Base-by-base conservation (phyloP, 2,888 invertebrate species). In the Peribatodes rhomboidaria region DNA sequence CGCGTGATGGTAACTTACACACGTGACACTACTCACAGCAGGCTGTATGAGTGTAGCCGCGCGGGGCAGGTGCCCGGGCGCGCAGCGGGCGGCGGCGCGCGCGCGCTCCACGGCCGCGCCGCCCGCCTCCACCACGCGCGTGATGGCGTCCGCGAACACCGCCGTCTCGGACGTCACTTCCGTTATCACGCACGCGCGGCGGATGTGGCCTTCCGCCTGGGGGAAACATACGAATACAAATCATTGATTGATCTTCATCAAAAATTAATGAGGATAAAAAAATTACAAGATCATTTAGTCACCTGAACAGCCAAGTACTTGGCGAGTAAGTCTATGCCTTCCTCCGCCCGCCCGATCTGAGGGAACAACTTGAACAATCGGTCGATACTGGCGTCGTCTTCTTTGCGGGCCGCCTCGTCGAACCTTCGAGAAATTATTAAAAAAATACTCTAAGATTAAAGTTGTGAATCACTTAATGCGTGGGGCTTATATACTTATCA, bases 311-410 rank as follows among this genome's bases (percentile, higher is more conserved):
- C 97, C 10, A 99, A 94, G 85, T 98, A 99, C 49, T 95, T 95
- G 33, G 98, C 97, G 81, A 99, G 98, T 76, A 98, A 96, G 64
- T 95, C 95, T 13, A 99, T 95, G 0, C 99, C 99, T 76, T 98
- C 97, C 42, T 97, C 95, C 67, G 99, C 97, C 89, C 98, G 96
- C 16, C 98, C 98, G 9, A 99, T 94, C 65, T 99, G 94, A 0
- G 99, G 99, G 89, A 99, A 99, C 79, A 99, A 96, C 88, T 99
- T 99, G 87, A 99, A 99, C 84, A 99, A 98, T 60, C 99, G 94
- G 84, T 99, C 98, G 16, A 99, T 97, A 0, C 97, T 97, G 0
- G 97, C 97, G 44, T 98, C 94, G 86, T 99, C 99, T 77, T 97
- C 97, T 55, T 95, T 95, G 61, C 95, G 95, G 0, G 99, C 97